A percentile compares a stretch with the other conserved stretches of the same genome.
phyloP scores from a whole-genome alignment of 30 jellyfish, hydroid and myxozoan genomes.

The Aurelia sp. region DNA sequence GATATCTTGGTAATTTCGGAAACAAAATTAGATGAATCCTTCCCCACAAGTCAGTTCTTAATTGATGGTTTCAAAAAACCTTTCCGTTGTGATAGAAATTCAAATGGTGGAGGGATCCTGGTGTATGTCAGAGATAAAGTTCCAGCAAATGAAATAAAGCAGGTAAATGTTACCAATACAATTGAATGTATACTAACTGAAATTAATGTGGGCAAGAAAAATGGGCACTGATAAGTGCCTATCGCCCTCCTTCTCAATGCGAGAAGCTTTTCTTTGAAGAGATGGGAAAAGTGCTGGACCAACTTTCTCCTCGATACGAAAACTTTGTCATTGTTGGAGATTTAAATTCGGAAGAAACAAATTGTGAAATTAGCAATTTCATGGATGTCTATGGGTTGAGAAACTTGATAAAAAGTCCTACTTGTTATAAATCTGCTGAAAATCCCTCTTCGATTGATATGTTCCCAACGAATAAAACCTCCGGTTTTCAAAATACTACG shows the following conservation, averaged over 20 bases:
- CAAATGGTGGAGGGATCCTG: background rate
- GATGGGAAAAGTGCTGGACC: background rate
- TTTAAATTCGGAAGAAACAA: no score
- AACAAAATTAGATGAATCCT: constrained; percentile 14
- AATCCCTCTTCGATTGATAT: no score
- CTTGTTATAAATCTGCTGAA: no score
- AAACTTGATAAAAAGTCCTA: no score
- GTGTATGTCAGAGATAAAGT: constrained; percentile 4
- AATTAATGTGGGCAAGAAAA: constrained; percentile 15
- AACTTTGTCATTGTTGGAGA: no score
- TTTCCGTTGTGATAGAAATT: constrained; percentile 15
- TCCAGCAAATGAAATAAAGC: constrained; percentile 1
- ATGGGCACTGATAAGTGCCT: constrained; percentile 11
- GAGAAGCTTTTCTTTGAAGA: background rate
- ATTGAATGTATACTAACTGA: background rate
- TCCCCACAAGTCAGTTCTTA: constrained; percentile 1
- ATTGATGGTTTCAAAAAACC: constrained; percentile 11
- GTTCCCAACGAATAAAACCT: no score
- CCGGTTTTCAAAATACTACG: no score
- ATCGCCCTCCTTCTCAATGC: background rate
- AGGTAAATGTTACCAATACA: background rate
- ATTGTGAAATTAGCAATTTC: no score
- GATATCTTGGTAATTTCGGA: background rate
- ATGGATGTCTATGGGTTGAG: no score
- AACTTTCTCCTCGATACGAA: no score